Conservation (phyloP, 2,113 vertebrate genomes). For the Osmerus eperlanus region DNA sequence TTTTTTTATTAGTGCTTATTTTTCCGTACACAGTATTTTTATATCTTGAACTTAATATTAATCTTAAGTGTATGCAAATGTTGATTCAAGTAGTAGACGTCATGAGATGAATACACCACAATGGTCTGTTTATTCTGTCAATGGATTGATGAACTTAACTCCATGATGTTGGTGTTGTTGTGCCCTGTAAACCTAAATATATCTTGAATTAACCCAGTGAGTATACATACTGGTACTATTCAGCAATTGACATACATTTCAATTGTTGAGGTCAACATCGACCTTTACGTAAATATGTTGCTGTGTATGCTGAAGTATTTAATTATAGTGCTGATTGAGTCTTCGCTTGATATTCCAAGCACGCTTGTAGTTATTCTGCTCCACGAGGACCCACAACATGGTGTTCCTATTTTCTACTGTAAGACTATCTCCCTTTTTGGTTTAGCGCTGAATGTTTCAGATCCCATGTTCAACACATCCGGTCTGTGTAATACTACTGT, state of each 20-base stretch:
- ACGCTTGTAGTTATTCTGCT: too few relatives aligned
- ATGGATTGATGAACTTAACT: neutral
- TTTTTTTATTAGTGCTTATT: neutral
- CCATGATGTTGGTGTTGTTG: neutral
- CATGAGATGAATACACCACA: neutral
- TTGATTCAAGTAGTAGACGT: neutral
- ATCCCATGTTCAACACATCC: too few relatives aligned
- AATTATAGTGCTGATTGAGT: too few relatives aligned
- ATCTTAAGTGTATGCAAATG: neutral
- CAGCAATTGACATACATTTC: neutral
- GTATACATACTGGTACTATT: neutral
- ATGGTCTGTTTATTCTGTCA: neutral
- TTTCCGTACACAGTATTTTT: neutral
- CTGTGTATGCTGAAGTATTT: too few relatives aligned
- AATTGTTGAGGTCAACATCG: too few relatives aligned
- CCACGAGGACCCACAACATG: too few relatives aligned
- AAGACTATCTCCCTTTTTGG: too few relatives aligned
- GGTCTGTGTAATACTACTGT: neutral
- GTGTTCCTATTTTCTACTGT: too few relatives aligned
- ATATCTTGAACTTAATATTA: neutral
- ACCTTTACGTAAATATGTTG: too few relatives aligned
- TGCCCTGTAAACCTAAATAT: constrained; percentile 1
- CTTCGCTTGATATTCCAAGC: too few relatives aligned
- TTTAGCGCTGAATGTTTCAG: too few relatives aligned
- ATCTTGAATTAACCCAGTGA: neutral